Base-by-base conservation (phyloP, 1,140 invertebrate species). In the Thaumetopoea pityocampa region DNA sequence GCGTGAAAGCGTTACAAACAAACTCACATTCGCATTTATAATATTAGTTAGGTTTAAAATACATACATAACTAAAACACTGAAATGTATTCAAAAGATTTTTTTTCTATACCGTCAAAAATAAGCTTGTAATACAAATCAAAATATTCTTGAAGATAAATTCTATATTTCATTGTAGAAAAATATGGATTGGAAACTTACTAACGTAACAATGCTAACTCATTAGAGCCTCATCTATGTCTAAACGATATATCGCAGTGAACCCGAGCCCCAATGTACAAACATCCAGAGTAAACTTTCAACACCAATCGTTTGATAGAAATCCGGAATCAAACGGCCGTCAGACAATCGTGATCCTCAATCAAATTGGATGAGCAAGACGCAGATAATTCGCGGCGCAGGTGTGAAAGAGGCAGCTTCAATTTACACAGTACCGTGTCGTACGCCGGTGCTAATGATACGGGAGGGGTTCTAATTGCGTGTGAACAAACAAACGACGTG, bases 391-490 rank as follows among this genome's bases (percentile, higher is more conserved):
- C 40, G 17, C 22, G 8, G 20, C 2, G 23, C 49, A 58, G 8
- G 73, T 45, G 55, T 37, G 58, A 74, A 27, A 4, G 50, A 40
- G 54, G 68, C 54, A 44, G 50, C 1, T 51, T 35, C 42, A 54
- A n/a, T 22, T 63, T 29, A 17, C 32, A 54, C 47, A 62, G 67
- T 40, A 44, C 45, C 45, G 58, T 29, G 46, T 48, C 32, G 42
- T 27, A 29, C 28, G 29, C 33, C 36, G 51, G 69, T 70, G 72
- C 64, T 79, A 82, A 81, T 81, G 68, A 81, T 67, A 61, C 66
- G 53, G 61, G 60, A 60, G 61, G 61, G 60, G 61, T 48, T 71
- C 72, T 82, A 77, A 82, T 82, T 82, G 73, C 66, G 71, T 77
- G 70, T 64, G 68, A 78, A 82, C 67, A 68, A 57, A 66, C 66